Conservation (phyloP, 2,797 vertebrate genomes). For the Gorsachius magnificus region DNA sequence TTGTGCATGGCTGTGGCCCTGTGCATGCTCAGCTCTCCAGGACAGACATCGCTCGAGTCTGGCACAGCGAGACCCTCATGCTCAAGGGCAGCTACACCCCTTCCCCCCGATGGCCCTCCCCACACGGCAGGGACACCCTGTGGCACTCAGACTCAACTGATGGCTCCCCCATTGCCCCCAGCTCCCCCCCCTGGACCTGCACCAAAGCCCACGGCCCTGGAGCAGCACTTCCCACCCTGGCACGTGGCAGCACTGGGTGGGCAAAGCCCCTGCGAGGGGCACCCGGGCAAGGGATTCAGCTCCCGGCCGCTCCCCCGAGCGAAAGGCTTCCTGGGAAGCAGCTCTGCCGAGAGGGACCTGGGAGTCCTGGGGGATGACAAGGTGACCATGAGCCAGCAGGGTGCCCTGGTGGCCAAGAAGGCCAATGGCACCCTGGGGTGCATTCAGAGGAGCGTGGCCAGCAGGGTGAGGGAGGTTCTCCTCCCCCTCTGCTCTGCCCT, state of each 20-base stretch:
- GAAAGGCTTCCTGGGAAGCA: not conserved
- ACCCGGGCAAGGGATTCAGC: not conserved
- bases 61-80: rapidly evolving
- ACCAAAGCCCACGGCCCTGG: rapidly evolving
- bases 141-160: rapidly evolving
- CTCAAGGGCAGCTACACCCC: not conserved
- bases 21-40: not conserved
- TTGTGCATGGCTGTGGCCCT: too few species aligned
- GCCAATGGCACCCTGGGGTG: too few species aligned
- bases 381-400: too few species aligned
- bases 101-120: rapidly evolving
- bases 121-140: not conserved
- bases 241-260: not conserved
- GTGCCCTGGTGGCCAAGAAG: too few species aligned
- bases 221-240: not conserved
- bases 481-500: too few species aligned
- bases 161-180: rapidly evolving
- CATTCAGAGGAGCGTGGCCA: too few species aligned
- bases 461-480: too few species aligned
- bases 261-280: rapidly evolving
- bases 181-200: not conserved
- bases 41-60: rapidly evolving
- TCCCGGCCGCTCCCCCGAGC: not conserved
- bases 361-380: too few species aligned
- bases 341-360: too few species aligned